A percentile compares a stretch with the other conserved stretches of the same genome.
phyloP scores from a whole-genome alignment of 2,113 vertebrate genomes.

The Lampris incognitus region DNA sequence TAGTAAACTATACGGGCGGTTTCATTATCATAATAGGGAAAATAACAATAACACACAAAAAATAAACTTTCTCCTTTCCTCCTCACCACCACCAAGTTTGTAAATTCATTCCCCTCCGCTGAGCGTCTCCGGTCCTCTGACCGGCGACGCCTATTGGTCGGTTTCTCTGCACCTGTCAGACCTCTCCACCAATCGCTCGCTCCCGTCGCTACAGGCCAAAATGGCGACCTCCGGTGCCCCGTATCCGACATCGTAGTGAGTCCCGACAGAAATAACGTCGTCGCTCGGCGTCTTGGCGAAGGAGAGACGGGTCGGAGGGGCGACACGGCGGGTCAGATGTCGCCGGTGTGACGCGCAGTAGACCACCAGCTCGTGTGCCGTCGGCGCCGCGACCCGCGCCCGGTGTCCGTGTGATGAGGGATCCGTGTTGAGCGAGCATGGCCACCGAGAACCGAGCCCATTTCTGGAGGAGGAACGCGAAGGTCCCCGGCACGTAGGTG shows the following conservation, averaged over 20 bases:
- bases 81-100: background rate
- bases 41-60: background rate
- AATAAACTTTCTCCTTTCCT: background rate
- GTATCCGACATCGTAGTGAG: conserved; percentile 40
- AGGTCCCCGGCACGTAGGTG: conserved; percentile 93
- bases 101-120: background rate
- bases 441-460: conserved; percentile 91
- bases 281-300: background rate
- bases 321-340: background rate
- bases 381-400: conserved; percentile 18
- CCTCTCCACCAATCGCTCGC: conserved; percentile 80
- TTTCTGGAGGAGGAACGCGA: conserved; percentile 94
- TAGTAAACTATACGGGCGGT: background rate
- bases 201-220: conserved; percentile 77
- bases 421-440: conserved; percentile 79
- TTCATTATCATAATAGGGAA: background rate
- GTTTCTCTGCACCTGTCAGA: conserved; percentile 60
- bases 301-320: background rate
- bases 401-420: conserved; percentile 40
- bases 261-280: conserved; percentile 23
- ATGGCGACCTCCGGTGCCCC: conserved; percentile 85
- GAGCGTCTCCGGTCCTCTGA: conserved; percentile 28
- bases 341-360: conserved; percentile 16
- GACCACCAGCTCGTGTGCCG: conserved; percentile 31
- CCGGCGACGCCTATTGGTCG: conserved; percentile 76